phyloP scores from a whole-genome alignment of 2,797 vertebrate genomes.

The Tokudaia tokunoshimensis region DNA sequence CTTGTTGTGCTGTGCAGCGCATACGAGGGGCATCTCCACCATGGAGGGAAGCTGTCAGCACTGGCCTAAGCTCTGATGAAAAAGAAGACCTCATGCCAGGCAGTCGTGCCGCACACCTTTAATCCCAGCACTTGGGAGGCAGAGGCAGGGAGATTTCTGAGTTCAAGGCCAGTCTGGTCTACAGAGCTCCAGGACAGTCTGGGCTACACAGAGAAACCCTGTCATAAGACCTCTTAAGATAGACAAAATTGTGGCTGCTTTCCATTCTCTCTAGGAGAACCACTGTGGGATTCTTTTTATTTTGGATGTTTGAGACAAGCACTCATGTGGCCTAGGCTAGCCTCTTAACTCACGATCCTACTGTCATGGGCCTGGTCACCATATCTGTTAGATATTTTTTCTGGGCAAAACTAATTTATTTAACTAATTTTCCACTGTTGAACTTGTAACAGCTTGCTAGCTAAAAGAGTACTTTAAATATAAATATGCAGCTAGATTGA shows the following conservation, averaged over 20 bases:
- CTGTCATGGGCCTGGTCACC: too few relatives aligned
- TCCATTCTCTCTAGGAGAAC: neutral
- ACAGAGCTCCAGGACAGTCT: too few relatives aligned
- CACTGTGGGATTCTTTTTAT: neutral
- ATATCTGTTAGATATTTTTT: neutral
- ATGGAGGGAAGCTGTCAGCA: neutral
- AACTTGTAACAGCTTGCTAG: neutral
- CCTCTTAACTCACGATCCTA: neutral
- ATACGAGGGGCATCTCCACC: neutral
- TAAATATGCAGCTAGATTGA: neutral
- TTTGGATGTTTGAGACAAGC: neutral
- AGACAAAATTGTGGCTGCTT: neutral
- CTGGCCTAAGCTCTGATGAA: neutral
- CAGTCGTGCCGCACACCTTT: too few relatives aligned
- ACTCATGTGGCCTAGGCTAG: neutral
- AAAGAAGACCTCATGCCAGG: neutral
- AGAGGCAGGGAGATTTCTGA: too few relatives aligned
- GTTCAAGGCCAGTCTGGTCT: too few relatives aligned
- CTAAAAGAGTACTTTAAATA: neutral
- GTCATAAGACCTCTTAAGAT: too few relatives aligned
- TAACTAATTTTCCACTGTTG: neutral
- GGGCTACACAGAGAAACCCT: too few relatives aligned
- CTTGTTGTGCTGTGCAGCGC: neutral
- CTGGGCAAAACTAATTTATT: neutral
- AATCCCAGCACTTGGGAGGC: too few relatives aligned